phyloP scores from a whole-genome alignment of 2,888 invertebrate species.

The Hedya salicella region DNA sequence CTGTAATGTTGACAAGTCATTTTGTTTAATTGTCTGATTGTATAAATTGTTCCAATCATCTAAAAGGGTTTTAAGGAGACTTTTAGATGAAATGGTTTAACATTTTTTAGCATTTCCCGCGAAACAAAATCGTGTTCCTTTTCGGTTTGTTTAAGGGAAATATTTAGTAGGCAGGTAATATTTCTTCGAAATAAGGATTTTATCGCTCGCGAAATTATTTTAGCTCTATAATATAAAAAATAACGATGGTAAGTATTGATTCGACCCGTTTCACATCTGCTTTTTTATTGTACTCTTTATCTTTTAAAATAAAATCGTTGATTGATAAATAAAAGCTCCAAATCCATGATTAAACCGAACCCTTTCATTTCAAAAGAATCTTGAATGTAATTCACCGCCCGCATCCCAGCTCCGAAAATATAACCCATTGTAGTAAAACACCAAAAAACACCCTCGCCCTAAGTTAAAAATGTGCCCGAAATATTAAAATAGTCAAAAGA shows the following conservation, averaged over 20 bases:
- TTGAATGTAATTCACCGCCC: slow-evolving; percentile 61
- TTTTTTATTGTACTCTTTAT: slow-evolving; percentile 24
- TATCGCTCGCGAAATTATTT: background rate
- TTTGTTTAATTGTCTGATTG: slow-evolving; percentile 69
- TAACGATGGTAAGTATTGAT: background rate
- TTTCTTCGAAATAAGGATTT: background rate
- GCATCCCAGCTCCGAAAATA: slow-evolving; percentile 66
- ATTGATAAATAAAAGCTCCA: slow-evolving; percentile 38
- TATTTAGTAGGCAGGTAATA: background rate
- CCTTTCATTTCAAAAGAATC: slow-evolving; percentile 53
- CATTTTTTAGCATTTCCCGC: slow-evolving; percentile 7
- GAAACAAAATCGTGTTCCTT: background rate
- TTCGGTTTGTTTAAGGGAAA: background rate
- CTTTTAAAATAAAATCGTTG: slow-evolving; percentile 32
- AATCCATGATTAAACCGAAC: slow-evolving; percentile 57
- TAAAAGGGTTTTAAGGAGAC: slow-evolving; percentile 33
- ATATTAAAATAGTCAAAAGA: slow-evolving; percentile 85
- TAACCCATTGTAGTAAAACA: slow-evolving; percentile 66
- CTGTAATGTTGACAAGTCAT: slow-evolving; percentile 72
- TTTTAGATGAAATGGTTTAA: slow-evolving; percentile 19
- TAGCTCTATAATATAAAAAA: background rate
- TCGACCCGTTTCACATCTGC: slow-evolving; percentile 8
- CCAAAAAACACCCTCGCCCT: slow-evolving; percentile 74
- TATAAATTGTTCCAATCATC: slow-evolving; percentile 46
- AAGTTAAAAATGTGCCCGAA: slow-evolving; percentile 77